Base-by-base conservation (phyloP, 2,797 vertebrate species). In the Gymnothorax reevesii region DNA sequence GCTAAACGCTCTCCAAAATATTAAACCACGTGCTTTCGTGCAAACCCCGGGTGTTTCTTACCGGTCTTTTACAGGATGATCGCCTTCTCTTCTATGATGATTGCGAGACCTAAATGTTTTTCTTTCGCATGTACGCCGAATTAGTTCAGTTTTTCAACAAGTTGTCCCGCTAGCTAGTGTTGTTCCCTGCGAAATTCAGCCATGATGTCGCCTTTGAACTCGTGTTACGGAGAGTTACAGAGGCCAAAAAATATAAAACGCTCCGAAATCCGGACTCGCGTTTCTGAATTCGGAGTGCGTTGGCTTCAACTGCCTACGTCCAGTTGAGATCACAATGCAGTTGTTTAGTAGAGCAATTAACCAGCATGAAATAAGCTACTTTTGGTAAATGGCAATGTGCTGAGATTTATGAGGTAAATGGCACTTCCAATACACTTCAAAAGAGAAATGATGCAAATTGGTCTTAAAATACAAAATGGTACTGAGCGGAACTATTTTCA, bases 151-250 rank as follows among this genome's bases (percentile, higher is more conserved):
- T 66, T 84, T 87, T 79, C 42, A 15, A 20, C 25, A 54, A 52
- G 49, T 80, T 55, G 20, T 54, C 83, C 57, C 22, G n/a, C 22
- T 71, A 25, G 66, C 54, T 57, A 87, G 7, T 17, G 59, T 66
- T 87, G 88, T 87, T 87, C 82, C 87, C 69, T 83, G n/a, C 15
- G 27, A 49, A 57, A 73, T n/a, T 75, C 15, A 33, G 71, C 87
- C 90, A 89, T 91, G 69, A 87, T 75, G 22, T 77, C 71, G 20
- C 86, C 82, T 88, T 60, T 90, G 87, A 91, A 87, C 89, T 86
- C 85, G 59, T 73, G 25, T n/a, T 87, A 90, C 88, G 87, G 86
- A 87, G 71, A 4, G 59, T 13, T 0, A 7, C 3, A 25, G 0
- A 13, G 85, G 84, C 85, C 89, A 89, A 86, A 62, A 1, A 5